Evolutionary conservation across 2,113 vertebrate species (phyloP).

Genomic region (Oxyura jamaicensis): DNA sequence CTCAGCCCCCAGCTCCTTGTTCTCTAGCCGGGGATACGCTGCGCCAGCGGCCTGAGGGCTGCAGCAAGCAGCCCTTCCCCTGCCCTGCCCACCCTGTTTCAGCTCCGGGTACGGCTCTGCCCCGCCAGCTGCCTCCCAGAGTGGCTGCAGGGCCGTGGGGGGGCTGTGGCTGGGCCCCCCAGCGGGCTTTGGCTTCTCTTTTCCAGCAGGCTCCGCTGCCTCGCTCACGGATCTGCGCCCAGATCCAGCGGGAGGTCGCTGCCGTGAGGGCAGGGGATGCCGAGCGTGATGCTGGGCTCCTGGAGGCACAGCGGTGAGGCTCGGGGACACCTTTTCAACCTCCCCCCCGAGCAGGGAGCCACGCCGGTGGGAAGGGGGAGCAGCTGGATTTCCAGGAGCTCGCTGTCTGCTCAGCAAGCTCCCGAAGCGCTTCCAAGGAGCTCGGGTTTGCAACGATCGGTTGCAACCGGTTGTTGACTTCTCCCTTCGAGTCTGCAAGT

Average conservation of each 20-base stretch:
- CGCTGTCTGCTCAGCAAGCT: not conserved
- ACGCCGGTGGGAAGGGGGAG: rapidly evolving
- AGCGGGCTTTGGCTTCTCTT: not conserved
- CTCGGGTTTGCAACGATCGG: not conserved
- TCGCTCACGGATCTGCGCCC: not conserved
- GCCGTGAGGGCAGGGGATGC: too few relatives aligned
- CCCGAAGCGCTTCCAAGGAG: not conserved
- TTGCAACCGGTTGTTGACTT: not conserved
- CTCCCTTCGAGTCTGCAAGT: not conserved
- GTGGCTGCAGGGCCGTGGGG: too few relatives aligned
- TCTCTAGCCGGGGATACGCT: too few relatives aligned
- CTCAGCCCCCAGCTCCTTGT: too few relatives aligned
- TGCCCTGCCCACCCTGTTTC: too few relatives aligned
- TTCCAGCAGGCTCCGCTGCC: not conserved
- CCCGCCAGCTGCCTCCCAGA: too few relatives aligned
- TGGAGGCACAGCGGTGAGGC: not conserved
- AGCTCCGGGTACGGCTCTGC: too few relatives aligned
- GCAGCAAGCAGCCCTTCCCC: too few relatives aligned
- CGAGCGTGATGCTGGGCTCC: not conserved
- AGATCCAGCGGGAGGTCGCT: rapidly evolving
- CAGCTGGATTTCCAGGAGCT: not conserved
- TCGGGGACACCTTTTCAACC: not conserved
- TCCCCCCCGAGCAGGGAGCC: not conserved
- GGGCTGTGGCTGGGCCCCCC: too few relatives aligned
- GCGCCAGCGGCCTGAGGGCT: too few relatives aligned